Percentiles rank a stretch among this genome's conserved stretches.
These are phyloP conservation scores for Rhopilema esculentum DNA, from an alignment of 30 jellyfish, hydroid and myxozoan genomes.

Conservation along the genomic window DNA sequence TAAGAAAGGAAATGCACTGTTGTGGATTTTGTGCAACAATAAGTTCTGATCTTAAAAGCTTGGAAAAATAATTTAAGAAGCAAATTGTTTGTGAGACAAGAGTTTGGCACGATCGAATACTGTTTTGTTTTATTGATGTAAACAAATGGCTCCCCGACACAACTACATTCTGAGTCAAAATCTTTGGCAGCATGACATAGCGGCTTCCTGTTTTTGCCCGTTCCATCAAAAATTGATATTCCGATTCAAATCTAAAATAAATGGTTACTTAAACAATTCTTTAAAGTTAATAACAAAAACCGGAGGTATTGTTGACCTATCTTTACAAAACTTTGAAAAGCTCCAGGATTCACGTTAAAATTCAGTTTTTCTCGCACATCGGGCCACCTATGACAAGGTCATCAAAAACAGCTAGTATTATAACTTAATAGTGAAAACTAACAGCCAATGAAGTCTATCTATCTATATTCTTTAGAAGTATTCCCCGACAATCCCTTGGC, in stretches of 20 bases:
- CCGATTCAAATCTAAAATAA: neutral
- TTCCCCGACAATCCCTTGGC: too few relatives aligned
- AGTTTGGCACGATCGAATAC: neutral
- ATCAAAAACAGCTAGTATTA: neutral
- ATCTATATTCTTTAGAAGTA: too few relatives aligned
- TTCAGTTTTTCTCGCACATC: neutral
- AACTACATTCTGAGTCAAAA: neutral
- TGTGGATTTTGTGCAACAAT: neutral
- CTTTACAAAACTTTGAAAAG: neutral
- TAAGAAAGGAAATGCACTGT: neutral
- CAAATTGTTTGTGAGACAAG: neutral
- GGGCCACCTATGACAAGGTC: neutral
- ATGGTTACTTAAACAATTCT: neutral
- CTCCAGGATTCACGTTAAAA: neutral
- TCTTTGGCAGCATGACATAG: too few relatives aligned
- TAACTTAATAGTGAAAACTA: neutral
- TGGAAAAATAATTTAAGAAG: neutral
- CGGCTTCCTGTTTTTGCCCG: neutral
- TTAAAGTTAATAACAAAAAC: neutral
- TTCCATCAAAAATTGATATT: neutral
- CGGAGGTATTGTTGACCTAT: neutral
- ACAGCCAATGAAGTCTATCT: neutral
- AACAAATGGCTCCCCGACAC: too few relatives aligned
- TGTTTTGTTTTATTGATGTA: too few relatives aligned
- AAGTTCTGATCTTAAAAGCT: neutral